These are phyloP conservation scores for Sialis lutaria DNA, from an alignment of 2,888 invertebrate species.

Conservation along the genomic window DNA sequence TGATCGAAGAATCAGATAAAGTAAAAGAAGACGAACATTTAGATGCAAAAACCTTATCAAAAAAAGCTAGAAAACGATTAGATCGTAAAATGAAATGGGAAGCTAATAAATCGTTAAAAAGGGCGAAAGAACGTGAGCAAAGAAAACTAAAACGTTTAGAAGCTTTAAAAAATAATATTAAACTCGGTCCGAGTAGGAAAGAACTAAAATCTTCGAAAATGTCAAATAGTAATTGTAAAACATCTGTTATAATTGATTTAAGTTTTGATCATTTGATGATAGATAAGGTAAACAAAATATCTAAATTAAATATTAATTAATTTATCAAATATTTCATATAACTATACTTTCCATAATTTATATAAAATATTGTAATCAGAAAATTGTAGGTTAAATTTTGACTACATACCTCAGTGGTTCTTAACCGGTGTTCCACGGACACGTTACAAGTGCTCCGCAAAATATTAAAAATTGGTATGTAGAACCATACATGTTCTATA, in stretches of 20 bases:
- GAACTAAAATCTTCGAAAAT: constrained; percentile 56
- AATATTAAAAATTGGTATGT: no score
- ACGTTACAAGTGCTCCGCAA: no score
- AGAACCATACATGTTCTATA: no score
- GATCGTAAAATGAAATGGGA: constrained; percentile 57
- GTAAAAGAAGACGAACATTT: no score
- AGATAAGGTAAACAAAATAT: constrained; percentile 23
- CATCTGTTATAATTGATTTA: constrained; percentile 68
- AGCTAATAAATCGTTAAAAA: constrained; percentile 46
- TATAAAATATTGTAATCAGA: no score
- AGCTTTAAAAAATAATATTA: constrained; percentile 52
- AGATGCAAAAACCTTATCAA: constrained; percentile 1
- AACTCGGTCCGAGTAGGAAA: constrained; percentile 64
- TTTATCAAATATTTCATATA: background rate
- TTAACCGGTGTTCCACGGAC: no score
- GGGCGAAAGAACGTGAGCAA: constrained; percentile 52
- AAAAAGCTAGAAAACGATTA: constrained; percentile 33
- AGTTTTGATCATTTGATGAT: constrained; percentile 86
- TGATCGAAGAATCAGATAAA: no score
- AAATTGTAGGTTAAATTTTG: no score
- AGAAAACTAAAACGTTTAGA: constrained; percentile 49
- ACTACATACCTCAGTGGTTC: no score
- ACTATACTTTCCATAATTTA: no score
- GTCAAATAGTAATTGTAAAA: constrained; percentile 47
- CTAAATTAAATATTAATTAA: background rate